These are phyloP conservation scores for Xenopus borealis DNA, from an alignment of 2,113 vertebrate species.

Conservation along the genomic window DNA sequence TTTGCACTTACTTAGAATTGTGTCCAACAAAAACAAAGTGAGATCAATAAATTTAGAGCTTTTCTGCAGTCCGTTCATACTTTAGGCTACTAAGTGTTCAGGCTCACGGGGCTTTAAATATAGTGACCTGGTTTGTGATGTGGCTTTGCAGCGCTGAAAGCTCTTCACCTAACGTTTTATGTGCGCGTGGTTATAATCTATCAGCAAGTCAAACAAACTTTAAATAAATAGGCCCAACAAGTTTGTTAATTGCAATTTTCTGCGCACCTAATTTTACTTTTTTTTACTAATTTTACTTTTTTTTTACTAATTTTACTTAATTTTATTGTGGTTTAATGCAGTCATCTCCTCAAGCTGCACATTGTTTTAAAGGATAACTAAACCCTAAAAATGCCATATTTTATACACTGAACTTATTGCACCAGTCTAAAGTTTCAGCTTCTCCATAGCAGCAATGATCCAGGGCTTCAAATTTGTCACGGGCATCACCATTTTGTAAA, in stretches of 20 bases:
- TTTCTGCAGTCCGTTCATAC: slow-evolving; percentile 48
- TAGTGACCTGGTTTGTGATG: slow-evolving; percentile 30
- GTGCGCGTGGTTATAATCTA: slow-evolving; percentile 41
- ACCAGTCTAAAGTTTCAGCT: too few species aligned
- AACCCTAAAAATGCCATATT: too few species aligned
- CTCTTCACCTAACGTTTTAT: slow-evolving; percentile 23
- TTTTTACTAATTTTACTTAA: too few species aligned
- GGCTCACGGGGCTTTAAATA: slow-evolving; percentile 39
- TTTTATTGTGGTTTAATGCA: not conserved
- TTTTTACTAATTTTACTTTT: slow-evolving; percentile 12
- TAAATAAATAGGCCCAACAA: slow-evolving; percentile 20
- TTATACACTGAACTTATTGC: too few species aligned
- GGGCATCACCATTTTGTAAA: too few species aligned
- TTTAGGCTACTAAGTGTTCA: slow-evolving; percentile 34
- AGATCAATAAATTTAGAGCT: slow-evolving; percentile 59
- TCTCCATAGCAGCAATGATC: too few species aligned
- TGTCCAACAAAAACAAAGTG: slow-evolving; percentile 55
- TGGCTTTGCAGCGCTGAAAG: slow-evolving; percentile 41
- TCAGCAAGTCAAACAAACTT: slow-evolving; percentile 47
- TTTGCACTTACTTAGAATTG: slow-evolving; percentile 48
- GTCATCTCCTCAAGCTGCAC: not conserved
- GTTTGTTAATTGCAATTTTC: slow-evolving; percentile 42
- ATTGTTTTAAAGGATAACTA: too few species aligned
- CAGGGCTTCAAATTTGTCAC: too few species aligned
- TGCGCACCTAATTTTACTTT: slow-evolving; percentile 19